Conservation (phyloP, 1,140 invertebrate species). For the Notospermus geniculatus region DNA sequence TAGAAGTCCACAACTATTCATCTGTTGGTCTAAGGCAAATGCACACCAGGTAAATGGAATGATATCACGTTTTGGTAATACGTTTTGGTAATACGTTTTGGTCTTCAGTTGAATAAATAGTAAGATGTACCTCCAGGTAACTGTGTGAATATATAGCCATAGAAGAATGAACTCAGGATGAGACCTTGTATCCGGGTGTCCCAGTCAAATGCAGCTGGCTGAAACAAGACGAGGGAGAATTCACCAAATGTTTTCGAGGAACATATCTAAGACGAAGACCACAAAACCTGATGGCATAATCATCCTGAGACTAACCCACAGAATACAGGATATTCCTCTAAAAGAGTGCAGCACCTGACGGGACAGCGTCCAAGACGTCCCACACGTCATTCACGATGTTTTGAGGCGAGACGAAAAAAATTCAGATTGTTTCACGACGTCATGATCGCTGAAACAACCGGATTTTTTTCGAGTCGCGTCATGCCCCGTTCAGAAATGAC, state of each 20-base stretch:
- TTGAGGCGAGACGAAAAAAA: too few relatives aligned
- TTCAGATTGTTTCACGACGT: too few relatives aligned
- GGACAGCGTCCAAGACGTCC: too few relatives aligned
- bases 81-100: neutral
- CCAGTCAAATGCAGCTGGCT: slow-evolving; percentile 66
- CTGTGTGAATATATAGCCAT: slow-evolving; percentile 70
- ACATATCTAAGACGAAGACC: neutral
- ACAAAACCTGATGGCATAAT: neutral
- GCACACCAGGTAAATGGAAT: neutral
- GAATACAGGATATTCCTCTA: too few relatives aligned
- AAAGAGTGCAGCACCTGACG: too few relatives aligned
- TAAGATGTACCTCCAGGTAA: slow-evolving; percentile 63
- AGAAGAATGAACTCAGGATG: slow-evolving; percentile 80
- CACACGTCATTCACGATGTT: too few relatives aligned
- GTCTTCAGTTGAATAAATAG: neutral
- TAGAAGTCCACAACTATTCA: too few relatives aligned
- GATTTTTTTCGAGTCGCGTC: too few relatives aligned
- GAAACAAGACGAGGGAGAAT: neutral
- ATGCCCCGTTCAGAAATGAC: too few relatives aligned
- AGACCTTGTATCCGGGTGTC: slow-evolving; percentile 71
- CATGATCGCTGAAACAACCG: too few relatives aligned
- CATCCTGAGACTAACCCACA: neutral
- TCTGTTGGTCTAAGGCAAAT: neutral
- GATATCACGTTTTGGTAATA: neutral
- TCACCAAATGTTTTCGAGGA: neutral